Evolutionary conservation across 2,113 vertebrate species (phyloP), one percentile per base, ranked within the genome.

Genomic region (Rhabdornis inornatus): DNA sequence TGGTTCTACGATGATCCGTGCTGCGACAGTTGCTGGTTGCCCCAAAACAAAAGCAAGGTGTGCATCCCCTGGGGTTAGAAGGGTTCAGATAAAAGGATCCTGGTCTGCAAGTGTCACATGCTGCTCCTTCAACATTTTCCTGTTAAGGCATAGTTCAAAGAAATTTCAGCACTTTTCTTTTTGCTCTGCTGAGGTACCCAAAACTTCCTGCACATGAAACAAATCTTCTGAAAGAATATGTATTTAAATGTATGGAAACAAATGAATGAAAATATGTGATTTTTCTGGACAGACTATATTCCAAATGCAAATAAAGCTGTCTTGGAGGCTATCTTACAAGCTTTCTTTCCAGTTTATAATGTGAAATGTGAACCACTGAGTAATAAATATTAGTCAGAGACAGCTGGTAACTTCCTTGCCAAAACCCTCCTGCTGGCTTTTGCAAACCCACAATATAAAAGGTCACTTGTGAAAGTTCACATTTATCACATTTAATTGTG

Each of bases 11-110:
- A 79, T 84, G 98, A 71, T 97, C 94, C 17, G 99, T 99, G 89
- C 99, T 98, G 65, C 59, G 97, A 96, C 99, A 99, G 87, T 52
- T 91, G 82, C 96, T 97, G 52, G 97, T 99, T 61, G 97, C 98
- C 74, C 98, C 98, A 42, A 99, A 99, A 93, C 99, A 99, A 97
- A 99, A 99, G 97, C 99, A 99, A 77, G 92, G 95, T 35, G 97
- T 98, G 82, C 99, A 99, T 52, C 99, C 99, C 6, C 85, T 97
- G 89, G 98, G 98, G 95, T 99, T 99, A 52, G 96, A 97, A 44
- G 98, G 94, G 87, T 99, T 98, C 89, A 99, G 97, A 95, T 98
- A 97, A 98, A 99, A 99, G 10, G 98, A 98, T 68, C 98, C 99
- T 63, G 97, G 95, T 76, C 75, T 97, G 96, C 99, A 99, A 83